A percentile compares a stretch with the other conserved stretches of the same genome.
Evolutionary conservation across 2,113 vertebrate species (phyloP).

Genomic region (Triplophysa siluroides): DNA sequence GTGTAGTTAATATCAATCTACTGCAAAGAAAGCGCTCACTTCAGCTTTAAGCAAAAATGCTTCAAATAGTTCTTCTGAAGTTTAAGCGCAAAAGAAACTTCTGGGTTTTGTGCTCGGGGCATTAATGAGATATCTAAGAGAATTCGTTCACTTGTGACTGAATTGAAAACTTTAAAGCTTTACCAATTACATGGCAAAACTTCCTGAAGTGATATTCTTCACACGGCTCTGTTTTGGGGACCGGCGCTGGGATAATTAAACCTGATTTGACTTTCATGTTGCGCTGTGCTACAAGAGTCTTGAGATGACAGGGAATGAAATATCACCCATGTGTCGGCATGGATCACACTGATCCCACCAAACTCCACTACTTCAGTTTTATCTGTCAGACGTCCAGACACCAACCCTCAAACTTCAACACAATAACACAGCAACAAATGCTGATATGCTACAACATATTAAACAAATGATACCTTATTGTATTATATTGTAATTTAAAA

Average conservation of each 20-base stretch:
- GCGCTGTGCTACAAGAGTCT: slow-evolving; percentile 42
- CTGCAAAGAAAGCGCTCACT: no score
- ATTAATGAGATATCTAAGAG: slow-evolving; percentile 6
- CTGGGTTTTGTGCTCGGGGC: background rate
- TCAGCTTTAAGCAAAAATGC: no score
- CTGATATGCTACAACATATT: no score
- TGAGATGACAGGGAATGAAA: slow-evolving; percentile 66
- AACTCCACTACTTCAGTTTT: slow-evolving; percentile 55
- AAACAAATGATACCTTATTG: no score
- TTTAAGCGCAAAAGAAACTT: background rate
- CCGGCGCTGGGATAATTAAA: slow-evolving; percentile 58
- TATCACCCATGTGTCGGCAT: slow-evolving; percentile 62
- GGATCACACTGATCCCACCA: slow-evolving; percentile 59
- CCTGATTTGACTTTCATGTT: slow-evolving; percentile 61
- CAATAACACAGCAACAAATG: no score
- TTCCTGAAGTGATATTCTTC: slow-evolving; percentile 53
- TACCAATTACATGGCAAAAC: slow-evolving; percentile 50
- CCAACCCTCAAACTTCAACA: no score
- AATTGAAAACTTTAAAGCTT: slow-evolving; percentile 42
- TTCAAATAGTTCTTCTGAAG: no score
- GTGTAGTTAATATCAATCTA: no score
- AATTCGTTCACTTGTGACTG: slow-evolving; percentile 7
- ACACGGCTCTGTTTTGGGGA: slow-evolving; percentile 59
- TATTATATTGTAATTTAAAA: no score
- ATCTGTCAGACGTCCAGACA: slow-evolving; percentile 10